Evolutionary conservation across 2,797 vertebrate species (phyloP), one percentile per base, ranked within the genome.

Genomic region (Semotilus atromaculatus): DNA sequence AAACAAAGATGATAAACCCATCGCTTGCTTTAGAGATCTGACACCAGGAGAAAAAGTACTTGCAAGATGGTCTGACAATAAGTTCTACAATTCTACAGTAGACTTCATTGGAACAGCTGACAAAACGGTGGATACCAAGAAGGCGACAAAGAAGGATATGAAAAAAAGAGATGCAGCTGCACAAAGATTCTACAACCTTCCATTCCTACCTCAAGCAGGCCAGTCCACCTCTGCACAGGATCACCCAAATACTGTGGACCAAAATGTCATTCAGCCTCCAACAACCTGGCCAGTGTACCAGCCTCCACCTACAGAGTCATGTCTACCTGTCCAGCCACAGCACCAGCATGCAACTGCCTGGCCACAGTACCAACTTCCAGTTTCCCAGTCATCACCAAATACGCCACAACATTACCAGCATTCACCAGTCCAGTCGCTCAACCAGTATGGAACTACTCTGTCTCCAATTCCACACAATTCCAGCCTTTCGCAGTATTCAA

Each of bases 11-110:
- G 40, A 88, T 43, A 76, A 83, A 53, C 81, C 85, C 71, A 81
- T 40, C 29, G 45, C 60, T 9, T 86, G 81, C 43, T 31, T 88
- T 26, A 86, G 71, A 77, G 71, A 88, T 77, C 84, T 86, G 77
- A 86, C 48, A 60, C 77, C 81, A 75, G 87, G 81, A 38, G 66
- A 76, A 43, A 43, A 77, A 81, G 87, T 88, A 76, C 66, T 84
- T 43, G 76, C 78, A 60, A 81, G 66, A 72, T 88, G 85, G 87
- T 88, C 83, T 51, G 86, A 87, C 86, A 82, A 78, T 38, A 86
- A 83, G 81, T 86, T 88, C 48, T 86, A 82, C 72, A 85, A 11
- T 34, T 82, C 87, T 45, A 84, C 75, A 77, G 73, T 82, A 55
- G 71, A 88, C 40, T 84, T 26, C 13, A 23, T 68, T 84, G 78